phyloP scores from a whole-genome alignment of 37 sponge, comb jelly and placozoan genomes.

The Halichondria panicea region DNA sequence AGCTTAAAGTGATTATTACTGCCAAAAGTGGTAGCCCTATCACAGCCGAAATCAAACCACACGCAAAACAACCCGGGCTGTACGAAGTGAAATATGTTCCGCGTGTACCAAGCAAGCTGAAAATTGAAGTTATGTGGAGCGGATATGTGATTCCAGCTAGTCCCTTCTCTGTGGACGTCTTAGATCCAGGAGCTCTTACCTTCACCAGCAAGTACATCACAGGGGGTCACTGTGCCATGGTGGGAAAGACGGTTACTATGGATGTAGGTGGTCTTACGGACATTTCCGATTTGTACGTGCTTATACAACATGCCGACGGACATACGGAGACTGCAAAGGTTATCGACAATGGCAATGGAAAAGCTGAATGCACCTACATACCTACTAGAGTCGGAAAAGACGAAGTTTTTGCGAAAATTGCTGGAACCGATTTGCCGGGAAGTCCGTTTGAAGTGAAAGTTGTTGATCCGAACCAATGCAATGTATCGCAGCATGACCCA shows the following conservation, averaged over 20 bases:
- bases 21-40: conserved; percentile 11
- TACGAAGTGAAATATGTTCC: conserved; percentile 68
- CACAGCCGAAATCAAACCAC: conserved; percentile 7
- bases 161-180: conserved; percentile 50
- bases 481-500: conserved; percentile 57
- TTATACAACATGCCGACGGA: conserved; percentile 50
- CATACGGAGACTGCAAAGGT: conserved; percentile 26
- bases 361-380: conserved; percentile 52
- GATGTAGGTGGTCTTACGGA: conserved; percentile 32
- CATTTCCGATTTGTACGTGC: conserved; percentile 37
- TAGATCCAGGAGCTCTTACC: conserved; percentile 52
- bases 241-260: conserved; percentile 46
- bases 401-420: conserved; percentile 56
- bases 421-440: conserved; percentile 51
- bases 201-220: conserved; percentile 49
- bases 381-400: conserved; percentile 52
- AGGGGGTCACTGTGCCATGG: conserved; percentile 41
- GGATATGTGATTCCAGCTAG: conserved; percentile 54
- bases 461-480: conserved; percentile 76
- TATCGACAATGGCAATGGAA: conserved; percentile 16
- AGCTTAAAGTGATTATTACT: conserved; percentile 48
- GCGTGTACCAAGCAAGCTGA: conserved; percentile 29
- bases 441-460: conserved; percentile 75
- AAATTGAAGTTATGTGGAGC: conserved; percentile 67
- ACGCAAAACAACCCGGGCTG: conserved; percentile 15